Conservation (phyloP, 2,888 invertebrate genomes). For the Neoscelio sp. region DNA sequence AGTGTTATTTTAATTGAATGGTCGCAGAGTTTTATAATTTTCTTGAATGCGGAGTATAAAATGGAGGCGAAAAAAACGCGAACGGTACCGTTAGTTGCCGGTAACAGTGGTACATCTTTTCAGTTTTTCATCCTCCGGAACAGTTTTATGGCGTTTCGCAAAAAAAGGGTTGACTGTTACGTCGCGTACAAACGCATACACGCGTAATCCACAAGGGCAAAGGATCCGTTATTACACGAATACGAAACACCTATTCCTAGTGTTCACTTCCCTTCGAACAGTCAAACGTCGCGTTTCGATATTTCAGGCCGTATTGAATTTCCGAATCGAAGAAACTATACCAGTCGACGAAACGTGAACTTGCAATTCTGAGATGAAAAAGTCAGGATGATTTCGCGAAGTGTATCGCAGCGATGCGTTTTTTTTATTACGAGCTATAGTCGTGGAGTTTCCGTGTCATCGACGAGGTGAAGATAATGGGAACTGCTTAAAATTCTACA, state of each 20-base stretch:
- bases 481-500: slow-evolving; percentile 17
- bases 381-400: background rate
- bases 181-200: slow-evolving; percentile 46
- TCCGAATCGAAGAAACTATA: slow-evolving; percentile 1
- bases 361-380: background rate
- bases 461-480: background rate
- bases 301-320: slow-evolving; percentile 20
- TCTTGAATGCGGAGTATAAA: slow-evolving; percentile 27
- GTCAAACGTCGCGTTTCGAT: slow-evolving; percentile 67
- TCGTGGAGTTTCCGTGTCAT: background rate
- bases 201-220: slow-evolving; percentile 63
- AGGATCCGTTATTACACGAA: slow-evolving; percentile 76
- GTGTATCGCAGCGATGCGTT: background rate
- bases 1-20: slow-evolving; percentile 48
- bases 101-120: slow-evolving; percentile 63
- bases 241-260: slow-evolving; percentile 75
- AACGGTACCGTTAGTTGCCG: slow-evolving; percentile 63
- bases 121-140: slow-evolving; percentile 67
- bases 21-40: slow-evolving; percentile 42
- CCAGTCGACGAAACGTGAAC: too few relatives aligned
- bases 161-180: slow-evolving; percentile 72
- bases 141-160: slow-evolving; percentile 72
- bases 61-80: slow-evolving; percentile 33
- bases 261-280: slow-evolving; percentile 74
- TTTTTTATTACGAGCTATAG: background rate